Evolutionary conservation across 2,888 invertebrate species (phyloP).

Genomic region (Drosophila cognata): DNA sequence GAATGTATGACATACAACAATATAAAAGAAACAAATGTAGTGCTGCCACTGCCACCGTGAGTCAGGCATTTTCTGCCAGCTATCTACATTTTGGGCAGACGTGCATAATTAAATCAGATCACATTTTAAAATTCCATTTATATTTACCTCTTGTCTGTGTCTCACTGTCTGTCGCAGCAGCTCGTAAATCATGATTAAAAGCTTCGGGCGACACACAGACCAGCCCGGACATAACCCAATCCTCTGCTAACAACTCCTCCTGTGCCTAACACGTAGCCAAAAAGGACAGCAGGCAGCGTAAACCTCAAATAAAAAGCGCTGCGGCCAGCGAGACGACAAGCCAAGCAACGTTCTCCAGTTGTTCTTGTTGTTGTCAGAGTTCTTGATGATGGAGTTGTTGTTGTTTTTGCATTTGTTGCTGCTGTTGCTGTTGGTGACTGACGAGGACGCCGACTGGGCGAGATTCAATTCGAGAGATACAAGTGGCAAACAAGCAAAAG

Average conservation of each 20-base stretch:
- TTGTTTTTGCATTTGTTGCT: constrained; percentile 19
- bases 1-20: constrained; percentile 20
- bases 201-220: constrained; percentile 77
- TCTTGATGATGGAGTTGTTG: constrained; percentile 15
- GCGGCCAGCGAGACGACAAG: constrained; percentile 69
- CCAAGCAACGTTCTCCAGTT: constrained; percentile 22
- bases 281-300: constrained; percentile 34
- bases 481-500: constrained; percentile 66
- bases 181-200: constrained; percentile 83
- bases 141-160: constrained; percentile 76
- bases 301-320: constrained; percentile 73
- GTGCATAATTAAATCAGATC: constrained; percentile 83
- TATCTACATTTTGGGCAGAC: constrained; percentile 48
- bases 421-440: constrained; percentile 36
- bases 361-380: constrained; percentile 6
- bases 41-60: constrained; percentile 5
- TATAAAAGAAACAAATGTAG: constrained; percentile 15
- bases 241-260: constrained; percentile 42
- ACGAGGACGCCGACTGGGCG: constrained; percentile 72
- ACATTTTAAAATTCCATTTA: constrained; percentile 83
- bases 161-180: constrained; percentile 45
- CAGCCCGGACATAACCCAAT: constrained; percentile 42
- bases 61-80: constrained; percentile 4
- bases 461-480: constrained; percentile 80
- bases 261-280: constrained; percentile 73